Evolutionary conservation across 2,113 vertebrate genomes (phyloP), one percentile per base, ranked within the genome.

Genomic region (Trogon melanurus): DNA sequence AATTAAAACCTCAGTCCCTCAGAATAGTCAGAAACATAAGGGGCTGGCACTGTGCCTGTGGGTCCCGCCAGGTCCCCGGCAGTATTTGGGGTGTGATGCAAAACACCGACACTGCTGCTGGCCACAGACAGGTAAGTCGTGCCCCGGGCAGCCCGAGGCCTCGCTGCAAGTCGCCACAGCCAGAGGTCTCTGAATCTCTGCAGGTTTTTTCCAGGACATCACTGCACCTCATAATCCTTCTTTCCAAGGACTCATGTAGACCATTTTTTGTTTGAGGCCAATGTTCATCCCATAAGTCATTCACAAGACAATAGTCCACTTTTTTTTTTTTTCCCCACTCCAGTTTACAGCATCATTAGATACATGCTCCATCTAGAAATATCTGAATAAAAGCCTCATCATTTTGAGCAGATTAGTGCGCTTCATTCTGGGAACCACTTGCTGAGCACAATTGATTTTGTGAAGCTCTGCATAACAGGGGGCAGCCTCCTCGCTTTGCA

Each of bases 401-500:
- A 57, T 48, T 91, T 90, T 81, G 30, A 87, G 74, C 57, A 74
- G 38, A 32, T 51, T 23, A 78, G 15, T 11, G 57, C 81, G 65
- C 60, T 93, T 89, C 69, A 27, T 95, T 85, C 61, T 91, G 78
- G 61, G 48, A 92, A 76, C 47, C 23, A 45, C 61, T 92, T 91
- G 53, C 74, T 90, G 76, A 95, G 86, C 54, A 62, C 36, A 50
- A 60, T 2, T 56, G 70, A 19, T 81, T 87, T 66, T 90, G 47
- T 85, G n/a, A 62, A 57, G 78, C 83, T 47, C 81, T 16, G 73
- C 54, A 29, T 85, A 41, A 66, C 54, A 51, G 64, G 54, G 36
- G 54, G 17, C n/a, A 79, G 17, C 57, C 57, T 78, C 61, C 50
- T 88, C 50, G 47, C 53, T 86, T 72, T 73, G 65, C 66, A 48